Conservation (phyloP, 1,140 invertebrate genomes). For the Parasteatoda tepidariorum region DNA sequence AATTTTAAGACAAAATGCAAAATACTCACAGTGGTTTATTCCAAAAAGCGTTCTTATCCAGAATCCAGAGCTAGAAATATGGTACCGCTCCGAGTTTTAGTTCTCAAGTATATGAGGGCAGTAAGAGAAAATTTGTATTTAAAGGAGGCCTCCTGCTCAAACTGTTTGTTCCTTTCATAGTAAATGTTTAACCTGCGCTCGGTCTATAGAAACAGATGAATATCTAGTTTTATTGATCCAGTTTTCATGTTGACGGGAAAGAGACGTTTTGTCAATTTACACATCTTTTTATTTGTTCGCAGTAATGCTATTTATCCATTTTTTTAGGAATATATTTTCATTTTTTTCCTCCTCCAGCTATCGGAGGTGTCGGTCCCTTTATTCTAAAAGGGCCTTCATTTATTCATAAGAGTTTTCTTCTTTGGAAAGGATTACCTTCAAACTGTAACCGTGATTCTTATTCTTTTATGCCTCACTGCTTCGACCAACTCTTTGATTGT, state of each 20-base stretch:
- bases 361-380: constrained; percentile 29
- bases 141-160: constrained; percentile 59
- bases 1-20: too few relatives aligned
- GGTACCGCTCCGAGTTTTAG: constrained; percentile 35
- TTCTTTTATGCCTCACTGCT: too few relatives aligned
- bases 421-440: background rate
- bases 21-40: background rate
- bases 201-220: constrained; percentile 60
- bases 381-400: constrained; percentile 36
- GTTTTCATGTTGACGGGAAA: constrained; percentile 58
- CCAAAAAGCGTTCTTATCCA: background rate
- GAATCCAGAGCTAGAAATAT: background rate
- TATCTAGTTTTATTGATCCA: constrained; percentile 60
- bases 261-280: constrained; percentile 55
- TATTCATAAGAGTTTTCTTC: constrained; percentile 18
- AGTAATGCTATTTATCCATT: constrained; percentile 55
- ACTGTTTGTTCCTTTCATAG: constrained; percentile 59
- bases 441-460: background rate
- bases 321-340: constrained; percentile 28
- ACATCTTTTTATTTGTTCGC: constrained; percentile 57
- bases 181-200: constrained; percentile 59
- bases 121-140: constrained; percentile 42
- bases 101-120: constrained; percentile 29
- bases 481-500: background rate
- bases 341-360: constrained; percentile 7